Conservation (phyloP, 2,113 vertebrate genomes). For the Aspidoscelis tigris region DNA sequence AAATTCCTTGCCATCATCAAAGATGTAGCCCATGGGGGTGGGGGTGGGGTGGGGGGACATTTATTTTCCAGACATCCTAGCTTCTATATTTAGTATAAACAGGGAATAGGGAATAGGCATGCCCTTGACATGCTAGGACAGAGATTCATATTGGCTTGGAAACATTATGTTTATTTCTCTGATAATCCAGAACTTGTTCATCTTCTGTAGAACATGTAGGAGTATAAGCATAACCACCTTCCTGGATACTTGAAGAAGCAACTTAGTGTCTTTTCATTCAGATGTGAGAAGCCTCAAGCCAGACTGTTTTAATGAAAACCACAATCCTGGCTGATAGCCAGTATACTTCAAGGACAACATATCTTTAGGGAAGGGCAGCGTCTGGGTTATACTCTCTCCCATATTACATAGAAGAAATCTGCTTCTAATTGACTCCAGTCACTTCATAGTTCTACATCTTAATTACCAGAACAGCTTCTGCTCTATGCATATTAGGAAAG, state of each 20-base stretch:
- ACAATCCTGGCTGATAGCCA: not conserved
- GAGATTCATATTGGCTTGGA: slow-evolving; percentile 8
- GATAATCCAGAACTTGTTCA: not conserved
- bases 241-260: not conserved
- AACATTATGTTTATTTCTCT: not conserved
- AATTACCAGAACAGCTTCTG: not conserved
- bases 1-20: not conserved
- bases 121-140: slow-evolving; percentile 12
- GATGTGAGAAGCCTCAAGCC: not conserved
- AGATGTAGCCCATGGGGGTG: not conserved
- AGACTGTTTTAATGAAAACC: not conserved
- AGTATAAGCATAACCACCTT: not conserved
- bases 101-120: not conserved
- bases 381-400: not conserved
- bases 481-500: not conserved
- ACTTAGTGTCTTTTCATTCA: not conserved
- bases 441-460: not conserved
- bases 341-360: too few species aligned
- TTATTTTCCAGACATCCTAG: slow-evolving; percentile 6
- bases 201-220: not conserved
- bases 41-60: too few species aligned
- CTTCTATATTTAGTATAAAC: not conserved
- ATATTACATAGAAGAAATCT: not conserved
- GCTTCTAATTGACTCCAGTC: not conserved
- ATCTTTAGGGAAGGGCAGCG: not conserved